Evolutionary conservation across 2,797 vertebrate species (phyloP).

Genomic region (Spatula clypeata): DNA sequence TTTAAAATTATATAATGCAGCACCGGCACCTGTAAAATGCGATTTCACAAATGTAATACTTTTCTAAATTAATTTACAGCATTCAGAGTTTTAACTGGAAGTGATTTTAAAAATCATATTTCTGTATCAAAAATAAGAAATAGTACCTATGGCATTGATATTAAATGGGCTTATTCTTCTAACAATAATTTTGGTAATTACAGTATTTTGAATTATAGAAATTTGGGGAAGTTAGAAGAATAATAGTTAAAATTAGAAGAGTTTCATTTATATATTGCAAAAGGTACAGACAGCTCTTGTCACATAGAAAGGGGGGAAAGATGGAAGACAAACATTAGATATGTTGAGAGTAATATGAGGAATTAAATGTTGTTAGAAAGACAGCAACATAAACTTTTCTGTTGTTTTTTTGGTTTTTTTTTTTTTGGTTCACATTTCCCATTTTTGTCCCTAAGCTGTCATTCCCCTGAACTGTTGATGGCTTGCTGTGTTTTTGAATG

Average conservation of each 20-base stretch:
- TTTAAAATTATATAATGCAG: background rate
- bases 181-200: background rate
- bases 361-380: background rate
- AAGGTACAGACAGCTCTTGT: background rate
- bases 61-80: background rate
- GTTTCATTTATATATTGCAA: background rate
- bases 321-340: background rate
- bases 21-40: background rate
- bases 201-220: background rate
- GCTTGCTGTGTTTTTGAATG: constrained; percentile 10
- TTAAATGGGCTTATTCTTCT: background rate
- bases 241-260: background rate
- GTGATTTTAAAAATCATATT: background rate
- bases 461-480: background rate
- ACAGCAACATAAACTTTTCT: background rate
- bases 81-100: background rate
- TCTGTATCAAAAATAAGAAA: background rate
- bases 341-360: background rate
- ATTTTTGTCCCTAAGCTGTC: background rate
- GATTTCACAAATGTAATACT: background rate
- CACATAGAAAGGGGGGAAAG: background rate
- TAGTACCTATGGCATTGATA: background rate
- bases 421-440: background rate
- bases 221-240: background rate
- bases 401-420: fast-evolving